These are phyloP conservation scores for Latheticus oryzae DNA, from an alignment of 2,888 invertebrate species.

Conservation along the genomic window DNA sequence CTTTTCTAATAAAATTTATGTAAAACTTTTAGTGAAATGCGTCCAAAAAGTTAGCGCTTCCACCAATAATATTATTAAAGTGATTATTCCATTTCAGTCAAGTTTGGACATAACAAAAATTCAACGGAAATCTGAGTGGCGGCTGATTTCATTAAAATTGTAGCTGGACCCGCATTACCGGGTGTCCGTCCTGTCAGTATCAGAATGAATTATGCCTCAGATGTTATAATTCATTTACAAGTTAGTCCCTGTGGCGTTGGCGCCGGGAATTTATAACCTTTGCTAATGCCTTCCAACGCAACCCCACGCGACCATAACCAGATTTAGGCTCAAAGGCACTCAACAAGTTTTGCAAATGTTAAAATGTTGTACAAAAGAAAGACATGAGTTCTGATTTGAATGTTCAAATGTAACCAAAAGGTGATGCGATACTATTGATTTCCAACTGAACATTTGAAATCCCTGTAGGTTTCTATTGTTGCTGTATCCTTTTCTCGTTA, in stretches of 20 bases:
- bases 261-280: slow-evolving; percentile 49
- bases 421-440: too few relatives aligned
- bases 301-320: slow-evolving; percentile 30
- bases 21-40: background rate
- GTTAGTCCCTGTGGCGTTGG: slow-evolving; percentile 45
- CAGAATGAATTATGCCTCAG: slow-evolving; percentile 52
- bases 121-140: slow-evolving; percentile 25
- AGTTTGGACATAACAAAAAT: slow-evolving; percentile 25
- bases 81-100: slow-evolving; percentile 24
- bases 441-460: too few relatives aligned
- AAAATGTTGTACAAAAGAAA: too few relatives aligned
- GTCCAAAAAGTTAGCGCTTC: background rate
- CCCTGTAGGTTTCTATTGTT: too few relatives aligned
- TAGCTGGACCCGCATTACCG: slow-evolving; percentile 50
- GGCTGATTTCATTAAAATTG: slow-evolving; percentile 39
- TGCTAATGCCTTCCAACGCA: slow-evolving; percentile 45
- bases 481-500: too few relatives aligned
- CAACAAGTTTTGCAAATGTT: slow-evolving; percentile 7
- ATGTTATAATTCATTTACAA: slow-evolving; percentile 54
- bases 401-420: too few relatives aligned
- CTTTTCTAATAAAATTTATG: too few relatives aligned
- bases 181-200: slow-evolving; percentile 50
- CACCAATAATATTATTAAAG: slow-evolving; percentile 32
- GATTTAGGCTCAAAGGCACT: slow-evolving; percentile 18
- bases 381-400: too few relatives aligned